Base-by-base conservation (phyloP, 2,113 vertebrate genomes). In the Passer montanus region DNA sequence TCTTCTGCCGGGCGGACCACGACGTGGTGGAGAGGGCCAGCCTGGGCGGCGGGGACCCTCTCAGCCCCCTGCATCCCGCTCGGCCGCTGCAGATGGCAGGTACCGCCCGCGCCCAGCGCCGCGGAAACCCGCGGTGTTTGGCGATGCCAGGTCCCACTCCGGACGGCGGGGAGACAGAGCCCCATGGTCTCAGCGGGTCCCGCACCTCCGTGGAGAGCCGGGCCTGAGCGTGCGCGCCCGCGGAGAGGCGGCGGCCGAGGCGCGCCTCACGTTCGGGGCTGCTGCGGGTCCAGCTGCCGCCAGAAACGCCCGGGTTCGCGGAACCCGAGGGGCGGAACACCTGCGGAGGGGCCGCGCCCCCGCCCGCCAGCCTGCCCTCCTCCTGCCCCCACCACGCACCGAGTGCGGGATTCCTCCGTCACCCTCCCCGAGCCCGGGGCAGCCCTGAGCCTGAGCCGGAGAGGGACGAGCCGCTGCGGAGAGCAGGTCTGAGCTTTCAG, bases 51-150 rank as follows among this genome's bases (percentile, higher is more conserved):
- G 99, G 98, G 31, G 99, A 99, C 92, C 98, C 99, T 11, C 98
- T 99, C 80, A 99, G 99, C 86, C 99, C 99, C 59, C 97, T 99
- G 86, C 99, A 99, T 89, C 99, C 99, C 3, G 98, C 99, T 55
- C 97, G 99, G 96, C 99, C 99, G 46, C 98, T 99, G 96, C 99
- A 99, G 98, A 99, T 99, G 99, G 99, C 99, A 99, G 99, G 99
- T 99, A 99, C 97, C 95, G 64, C 89, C 93, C 47, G 37, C 76
- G 7, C 52, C 56, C 24, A 5, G 77, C 53, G 31, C 58, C 41
- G 53, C 56, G 87, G 62, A 68, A 31, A 26, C 35, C 84, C 30
- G 7, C 10, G 41, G 53, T 17, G 11, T 30, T 46, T 23, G n/a
- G 85, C 62, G 7, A 31, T 4, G 67, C 23, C n/a, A 13, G 43